Evolutionary conservation across 1,140 invertebrate genomes (phyloP).

Genomic region (Cyrtorhinus lividipennis): DNA sequence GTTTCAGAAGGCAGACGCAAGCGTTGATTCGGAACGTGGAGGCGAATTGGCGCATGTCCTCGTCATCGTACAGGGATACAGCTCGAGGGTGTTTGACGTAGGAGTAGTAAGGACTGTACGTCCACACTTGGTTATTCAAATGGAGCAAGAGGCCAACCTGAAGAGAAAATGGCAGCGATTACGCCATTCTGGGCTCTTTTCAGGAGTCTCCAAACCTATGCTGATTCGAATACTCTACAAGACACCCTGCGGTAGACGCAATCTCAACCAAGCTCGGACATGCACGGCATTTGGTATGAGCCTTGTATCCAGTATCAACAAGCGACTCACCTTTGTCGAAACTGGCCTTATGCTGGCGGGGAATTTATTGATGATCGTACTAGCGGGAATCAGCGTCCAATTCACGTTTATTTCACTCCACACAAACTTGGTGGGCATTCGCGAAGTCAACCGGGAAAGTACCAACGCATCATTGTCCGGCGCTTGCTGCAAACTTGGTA

Average conservation of each 20-base stretch:
- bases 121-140: conserved; percentile 78
- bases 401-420: conserved; percentile 25
- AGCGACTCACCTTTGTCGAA: conserved; percentile 23
- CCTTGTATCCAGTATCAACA: neutral
- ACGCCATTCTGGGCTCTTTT: neutral
- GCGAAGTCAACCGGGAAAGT: conserved; percentile 22
- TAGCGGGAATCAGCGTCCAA: conserved; percentile 22
- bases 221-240: too few species aligned
- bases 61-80: conserved; percentile 69
- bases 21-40: conserved; percentile 81
- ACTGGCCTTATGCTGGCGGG: conserved; percentile 21
- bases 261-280: too few species aligned
- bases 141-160: conserved; percentile 59
- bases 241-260: neutral
- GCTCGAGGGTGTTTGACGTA: conserved; percentile 72
- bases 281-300: too few species aligned
- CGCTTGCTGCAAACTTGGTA: neutral
- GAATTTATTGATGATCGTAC: conserved; percentile 24
- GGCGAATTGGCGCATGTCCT: conserved; percentile 74
- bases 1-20: conserved; percentile 67
- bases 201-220: neutral
- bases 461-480: conserved; percentile 17
- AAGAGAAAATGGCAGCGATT: conserved; percentile 13
- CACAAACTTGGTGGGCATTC: conserved; percentile 24
- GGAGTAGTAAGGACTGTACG: conserved; percentile 62